Conservation (phyloP, 1,140 invertebrate species). For the Nasonia longicornis region DNA sequence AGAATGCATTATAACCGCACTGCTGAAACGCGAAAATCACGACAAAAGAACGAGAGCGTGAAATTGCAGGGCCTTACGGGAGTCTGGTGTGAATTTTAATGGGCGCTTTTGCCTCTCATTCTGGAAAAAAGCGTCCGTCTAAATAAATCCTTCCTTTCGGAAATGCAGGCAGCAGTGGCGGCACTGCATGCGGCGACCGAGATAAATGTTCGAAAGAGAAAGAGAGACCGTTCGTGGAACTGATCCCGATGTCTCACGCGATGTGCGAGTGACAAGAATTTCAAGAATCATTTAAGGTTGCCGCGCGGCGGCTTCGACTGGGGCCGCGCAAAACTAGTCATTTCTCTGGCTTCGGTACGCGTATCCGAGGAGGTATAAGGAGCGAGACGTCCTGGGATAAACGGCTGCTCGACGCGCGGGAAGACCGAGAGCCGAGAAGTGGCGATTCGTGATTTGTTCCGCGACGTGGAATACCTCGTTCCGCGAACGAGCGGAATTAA, state of each 20-base stretch:
- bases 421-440: not conserved
- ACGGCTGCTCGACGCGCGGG: not conserved
- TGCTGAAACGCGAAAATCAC: conserved; percentile 5
- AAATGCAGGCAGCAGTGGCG: not conserved
- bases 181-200: not conserved
- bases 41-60: conserved; percentile 23
- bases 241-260: conserved; percentile 45
- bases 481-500: conserved; percentile 26
- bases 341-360: not conserved
- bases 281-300: conserved; percentile 53
- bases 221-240: conserved; percentile 38
- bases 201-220: not conserved
- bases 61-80: conserved; percentile 28
- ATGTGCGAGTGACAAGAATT: conserved; percentile 53
- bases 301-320: not conserved
- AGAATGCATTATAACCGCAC: not conserved
- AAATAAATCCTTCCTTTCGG: not conserved
- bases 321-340: conserved; percentile 19
- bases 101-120: not conserved
- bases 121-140: not conserved
- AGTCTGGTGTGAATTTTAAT: conserved; percentile 30
- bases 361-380: conserved; percentile 1
- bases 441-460: conserved; percentile 29
- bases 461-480: conserved; percentile 18
- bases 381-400: conserved; percentile 2